Conservation (phyloP, 2,113 vertebrate species). For the Daubentonia madagascariensis region DNA sequence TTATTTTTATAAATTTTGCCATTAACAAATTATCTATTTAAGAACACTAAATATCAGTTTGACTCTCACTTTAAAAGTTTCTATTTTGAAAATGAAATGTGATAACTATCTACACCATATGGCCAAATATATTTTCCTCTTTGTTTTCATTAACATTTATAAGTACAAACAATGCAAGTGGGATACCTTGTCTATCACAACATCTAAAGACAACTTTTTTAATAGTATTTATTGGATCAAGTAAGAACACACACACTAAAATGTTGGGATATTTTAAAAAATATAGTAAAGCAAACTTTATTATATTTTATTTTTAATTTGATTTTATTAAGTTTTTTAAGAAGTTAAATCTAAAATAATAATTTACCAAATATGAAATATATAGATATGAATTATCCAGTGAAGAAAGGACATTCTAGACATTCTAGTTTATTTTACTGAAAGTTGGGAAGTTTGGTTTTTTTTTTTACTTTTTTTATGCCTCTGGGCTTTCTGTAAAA, state of each 20-base stretch:
- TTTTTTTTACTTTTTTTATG: neutral
- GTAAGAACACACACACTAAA: neutral
- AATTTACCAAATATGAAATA: neutral
- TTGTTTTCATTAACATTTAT: constrained; percentile 1
- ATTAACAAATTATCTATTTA: constrained; percentile 40
- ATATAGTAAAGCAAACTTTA: neutral
- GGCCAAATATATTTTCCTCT: neutral
- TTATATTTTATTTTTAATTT: neutral
- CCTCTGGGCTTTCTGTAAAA: neutral
- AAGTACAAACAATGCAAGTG: neutral
- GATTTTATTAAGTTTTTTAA: neutral
- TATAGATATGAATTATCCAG: neutral
- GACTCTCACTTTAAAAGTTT: neutral
- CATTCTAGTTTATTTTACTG: neutral
- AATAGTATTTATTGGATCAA: neutral
- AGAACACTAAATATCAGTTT: neutral
- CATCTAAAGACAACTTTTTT: neutral
- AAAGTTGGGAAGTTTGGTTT: neutral
- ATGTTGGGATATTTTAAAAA: neutral
- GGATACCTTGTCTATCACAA: neutral
- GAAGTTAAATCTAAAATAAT: neutral
- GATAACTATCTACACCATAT: neutral
- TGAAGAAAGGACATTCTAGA: neutral
- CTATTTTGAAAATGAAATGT: constrained; percentile 22
- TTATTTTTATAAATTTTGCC: constrained; percentile 23